Evolutionary conservation across 1,140 invertebrate species (phyloP).

Genomic region (Pomacea maculata): DNA sequence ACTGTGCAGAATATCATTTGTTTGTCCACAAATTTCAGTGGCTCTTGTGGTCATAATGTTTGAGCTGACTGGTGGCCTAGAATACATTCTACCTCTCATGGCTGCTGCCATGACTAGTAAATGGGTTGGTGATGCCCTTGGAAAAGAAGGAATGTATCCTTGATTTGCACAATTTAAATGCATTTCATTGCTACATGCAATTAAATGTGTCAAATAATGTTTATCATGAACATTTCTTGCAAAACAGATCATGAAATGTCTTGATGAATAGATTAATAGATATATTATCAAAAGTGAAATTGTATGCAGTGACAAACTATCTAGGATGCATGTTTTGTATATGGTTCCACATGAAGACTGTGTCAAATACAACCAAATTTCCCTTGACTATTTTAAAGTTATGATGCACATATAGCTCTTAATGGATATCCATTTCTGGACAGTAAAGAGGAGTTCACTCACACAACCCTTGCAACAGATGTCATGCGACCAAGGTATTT

Average conservation of each 20-base stretch:
- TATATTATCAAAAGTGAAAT: no score
- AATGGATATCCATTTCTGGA: conserved; percentile 99
- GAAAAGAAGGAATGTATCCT: conserved; percentile 82
- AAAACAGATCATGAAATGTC: no score
- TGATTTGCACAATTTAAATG: conserved; percentile 6
- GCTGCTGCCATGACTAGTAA: conserved; percentile 99
- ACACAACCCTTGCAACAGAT: conserved; percentile 97
- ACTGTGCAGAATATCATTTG: not conserved
- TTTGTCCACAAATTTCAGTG: conserved; percentile 70
- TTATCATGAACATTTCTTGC: no score
- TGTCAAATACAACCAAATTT: no score
- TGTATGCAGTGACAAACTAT: no score
- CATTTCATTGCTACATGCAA: not conserved
- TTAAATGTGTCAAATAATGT: no score
- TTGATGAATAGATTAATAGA: not conserved
- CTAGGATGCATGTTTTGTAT: no score
- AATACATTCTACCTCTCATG: conserved; percentile 99
- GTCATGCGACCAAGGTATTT: conserved; percentile 89
- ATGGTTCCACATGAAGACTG: no score
- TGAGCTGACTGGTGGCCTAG: conserved; percentile 93
- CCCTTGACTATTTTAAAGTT: conserved; percentile 65
- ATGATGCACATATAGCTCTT: conserved; percentile 98
- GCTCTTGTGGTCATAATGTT: conserved; percentile 99
- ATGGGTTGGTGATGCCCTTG: conserved; percentile 98
- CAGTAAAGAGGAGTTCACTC: conserved; percentile 97